Percentiles rank a stretch among this genome's conserved stretches.
Conservation (phyloP, 2,113 vertebrate genomes). For the Marmota flaviventris region DNA sequence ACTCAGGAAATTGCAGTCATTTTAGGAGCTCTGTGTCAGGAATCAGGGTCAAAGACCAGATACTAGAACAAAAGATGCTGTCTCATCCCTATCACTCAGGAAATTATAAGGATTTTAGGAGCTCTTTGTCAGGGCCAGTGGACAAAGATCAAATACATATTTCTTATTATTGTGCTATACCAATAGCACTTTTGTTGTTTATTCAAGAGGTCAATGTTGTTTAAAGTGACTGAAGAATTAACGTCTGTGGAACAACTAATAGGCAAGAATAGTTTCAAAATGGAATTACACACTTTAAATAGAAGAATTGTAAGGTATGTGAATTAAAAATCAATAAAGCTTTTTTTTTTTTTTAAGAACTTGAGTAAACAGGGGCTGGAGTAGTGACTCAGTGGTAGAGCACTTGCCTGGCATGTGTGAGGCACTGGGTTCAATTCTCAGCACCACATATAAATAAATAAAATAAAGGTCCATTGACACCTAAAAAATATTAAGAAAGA, state of each 20-base stretch:
- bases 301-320: not conserved
- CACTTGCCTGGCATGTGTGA: too few species aligned
- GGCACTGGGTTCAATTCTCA: too few species aligned
- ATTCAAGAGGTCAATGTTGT: not conserved
- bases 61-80: not conserved
- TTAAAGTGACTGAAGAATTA: not conserved
- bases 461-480: too few species aligned
- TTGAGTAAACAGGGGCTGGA: too few species aligned
- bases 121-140: not conserved
- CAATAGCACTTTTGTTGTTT: not conserved
- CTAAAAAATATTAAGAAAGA: not conserved
- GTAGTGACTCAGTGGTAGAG: too few species aligned
- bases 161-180: not conserved
- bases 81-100: not conserved
- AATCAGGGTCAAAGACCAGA: not conserved
- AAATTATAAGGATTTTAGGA: not conserved
- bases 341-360: not conserved
- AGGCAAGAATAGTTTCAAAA: constrained; percentile 43
- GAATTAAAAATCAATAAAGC: not conserved
- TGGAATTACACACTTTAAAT: not conserved
- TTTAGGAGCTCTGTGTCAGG: not conserved
- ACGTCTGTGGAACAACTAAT: not conserved
- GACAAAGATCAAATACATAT: not conserved
- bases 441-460: too few species aligned
- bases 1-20: not conserved